These are phyloP conservation scores for Pithys albifrons DNA, from an alignment of 2,113 vertebrate species.

Conservation along the genomic window DNA sequence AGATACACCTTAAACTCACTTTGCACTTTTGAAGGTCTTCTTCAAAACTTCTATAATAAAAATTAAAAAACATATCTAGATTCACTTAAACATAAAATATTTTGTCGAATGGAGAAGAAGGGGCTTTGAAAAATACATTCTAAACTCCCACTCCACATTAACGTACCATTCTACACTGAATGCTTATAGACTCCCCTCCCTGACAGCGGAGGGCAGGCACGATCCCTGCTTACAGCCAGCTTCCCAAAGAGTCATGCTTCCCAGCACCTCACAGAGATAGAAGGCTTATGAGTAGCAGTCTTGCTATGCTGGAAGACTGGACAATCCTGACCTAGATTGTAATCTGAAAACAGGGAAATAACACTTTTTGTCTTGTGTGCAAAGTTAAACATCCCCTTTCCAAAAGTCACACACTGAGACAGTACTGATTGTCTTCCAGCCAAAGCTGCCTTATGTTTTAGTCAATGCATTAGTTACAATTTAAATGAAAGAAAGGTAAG, in stretches of 20 bases:
- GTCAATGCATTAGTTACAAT: background rate
- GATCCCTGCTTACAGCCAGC: background rate
- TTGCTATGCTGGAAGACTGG: background rate
- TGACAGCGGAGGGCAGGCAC: background rate
- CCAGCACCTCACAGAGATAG: background rate
- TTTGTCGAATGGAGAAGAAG: background rate
- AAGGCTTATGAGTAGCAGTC: background rate
- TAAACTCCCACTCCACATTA: background rate
- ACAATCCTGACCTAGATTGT: background rate
- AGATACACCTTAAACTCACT: background rate
- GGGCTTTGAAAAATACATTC: background rate
- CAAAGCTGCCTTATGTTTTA: background rate
- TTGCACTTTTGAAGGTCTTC: background rate
- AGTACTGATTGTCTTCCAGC: background rate
- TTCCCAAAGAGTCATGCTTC: background rate
- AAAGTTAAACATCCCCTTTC: background rate
- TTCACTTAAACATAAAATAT: background rate
- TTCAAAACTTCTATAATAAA: background rate
- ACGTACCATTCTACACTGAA: background rate
- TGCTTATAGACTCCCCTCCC: background rate
- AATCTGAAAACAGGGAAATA: background rate
- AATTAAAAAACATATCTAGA: background rate
- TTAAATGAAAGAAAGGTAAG: background rate
- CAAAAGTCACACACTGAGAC: background rate
- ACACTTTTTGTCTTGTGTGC: background rate